These are phyloP conservation scores for Dasysyrphus tricinctus DNA, from an alignment of 2,888 invertebrate genomes.

Conservation along the genomic window DNA sequence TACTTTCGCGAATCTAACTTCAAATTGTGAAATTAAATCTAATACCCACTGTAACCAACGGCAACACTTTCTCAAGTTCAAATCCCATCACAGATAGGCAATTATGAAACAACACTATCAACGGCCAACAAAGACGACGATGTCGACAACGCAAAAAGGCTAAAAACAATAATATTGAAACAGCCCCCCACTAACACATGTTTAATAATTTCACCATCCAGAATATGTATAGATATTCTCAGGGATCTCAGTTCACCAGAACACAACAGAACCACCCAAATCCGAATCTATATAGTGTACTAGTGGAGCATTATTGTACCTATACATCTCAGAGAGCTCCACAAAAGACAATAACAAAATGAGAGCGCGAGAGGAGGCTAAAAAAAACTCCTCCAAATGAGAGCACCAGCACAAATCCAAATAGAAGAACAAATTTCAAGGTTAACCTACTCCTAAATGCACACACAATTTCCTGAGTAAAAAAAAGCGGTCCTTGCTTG, in stretches of 20 bases:
- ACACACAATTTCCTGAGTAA: slow-evolving; percentile 66
- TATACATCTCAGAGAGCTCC: background rate
- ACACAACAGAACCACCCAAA: slow-evolving; percentile 13
- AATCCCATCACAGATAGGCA: slow-evolving; percentile 21
- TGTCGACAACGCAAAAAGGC: slow-evolving; percentile 21
- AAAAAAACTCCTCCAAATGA: slow-evolving; percentile 38
- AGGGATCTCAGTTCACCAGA: background rate
- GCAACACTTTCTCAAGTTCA: slow-evolving; percentile 35
- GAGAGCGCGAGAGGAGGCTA: slow-evolving; percentile 26
- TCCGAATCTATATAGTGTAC: background rate
- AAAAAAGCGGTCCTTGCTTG: slow-evolving; percentile 32
- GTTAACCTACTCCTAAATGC: slow-evolving; percentile 66
- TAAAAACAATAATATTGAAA: slow-evolving; percentile 39
- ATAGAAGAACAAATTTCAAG: slow-evolving; percentile 55
- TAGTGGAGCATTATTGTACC: background rate
- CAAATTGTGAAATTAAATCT: background rate
- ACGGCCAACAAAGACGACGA: background rate
- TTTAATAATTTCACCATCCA: slow-evolving; percentile 20
- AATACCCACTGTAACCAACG: background rate
- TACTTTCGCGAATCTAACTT: background rate
- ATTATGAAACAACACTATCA: slow-evolving; percentile 29
- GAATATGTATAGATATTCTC: background rate
- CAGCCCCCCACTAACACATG: slow-evolving; percentile 31
- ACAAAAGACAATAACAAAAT: background rate
- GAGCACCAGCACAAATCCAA: slow-evolving; percentile 12